Conservation (phyloP, 1,140 invertebrate genomes). For the Portunus trituberculatus region DNA sequence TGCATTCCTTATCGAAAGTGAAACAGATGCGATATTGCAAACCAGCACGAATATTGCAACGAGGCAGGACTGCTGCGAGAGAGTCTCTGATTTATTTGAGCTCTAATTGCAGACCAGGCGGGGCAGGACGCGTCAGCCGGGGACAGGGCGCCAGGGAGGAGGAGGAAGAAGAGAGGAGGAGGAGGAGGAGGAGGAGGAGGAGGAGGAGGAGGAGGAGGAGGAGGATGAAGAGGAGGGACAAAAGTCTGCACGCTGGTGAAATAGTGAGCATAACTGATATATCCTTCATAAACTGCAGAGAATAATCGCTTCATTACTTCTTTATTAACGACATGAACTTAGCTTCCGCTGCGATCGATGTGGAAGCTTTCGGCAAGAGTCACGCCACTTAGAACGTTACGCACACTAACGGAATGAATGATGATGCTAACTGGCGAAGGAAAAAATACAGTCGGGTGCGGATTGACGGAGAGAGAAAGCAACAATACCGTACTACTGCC, state of each 20-base stretch:
- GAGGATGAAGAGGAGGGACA: neutral
- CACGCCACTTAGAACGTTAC: no score
- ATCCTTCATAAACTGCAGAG: no score
- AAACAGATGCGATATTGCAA: constrained; percentile 63
- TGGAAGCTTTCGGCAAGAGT: no score
- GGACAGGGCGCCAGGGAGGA: constrained; percentile 3
- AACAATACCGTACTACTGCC: no score
- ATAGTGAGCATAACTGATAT: constrained; percentile 12
- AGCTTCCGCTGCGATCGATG: no score
- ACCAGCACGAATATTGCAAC: constrained; percentile 66
- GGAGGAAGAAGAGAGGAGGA: neutral
- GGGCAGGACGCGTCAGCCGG: neutral
- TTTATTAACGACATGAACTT: no score
- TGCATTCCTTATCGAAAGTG: constrained; percentile 70
- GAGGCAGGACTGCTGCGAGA: neutral
- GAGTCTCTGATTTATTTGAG: constrained; percentile 52
- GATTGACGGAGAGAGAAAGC: no score
- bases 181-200: neutral
- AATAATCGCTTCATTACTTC: no score
- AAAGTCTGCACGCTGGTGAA: neutral
- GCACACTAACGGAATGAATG: no score
- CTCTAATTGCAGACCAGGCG: constrained; percentile 56
- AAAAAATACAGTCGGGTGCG: no score
- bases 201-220: constrained; percentile 31
- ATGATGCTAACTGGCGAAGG: no score